Base-by-base conservation (phyloP, 2,797 vertebrate species). In the Ctenopoma kingsleyae region DNA sequence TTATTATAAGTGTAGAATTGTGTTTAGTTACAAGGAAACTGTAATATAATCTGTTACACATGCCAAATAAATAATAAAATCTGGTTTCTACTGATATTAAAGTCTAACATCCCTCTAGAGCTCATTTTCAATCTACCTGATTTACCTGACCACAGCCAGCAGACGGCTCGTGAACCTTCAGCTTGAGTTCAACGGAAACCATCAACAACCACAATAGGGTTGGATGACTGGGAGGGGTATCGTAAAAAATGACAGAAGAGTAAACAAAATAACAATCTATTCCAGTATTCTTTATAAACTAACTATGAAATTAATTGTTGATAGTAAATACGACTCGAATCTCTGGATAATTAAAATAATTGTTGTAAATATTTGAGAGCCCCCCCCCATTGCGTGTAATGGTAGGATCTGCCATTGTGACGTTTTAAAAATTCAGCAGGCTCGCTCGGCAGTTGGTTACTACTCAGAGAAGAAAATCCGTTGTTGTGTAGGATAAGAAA, bases 361-460 rank as follows among this genome's bases (percentile, higher is more conserved):
- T 13, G 4, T 48, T 46, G 11, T 23, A 9, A 2, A 19, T 43
- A n/a, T 69, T 27, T 13, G 0, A 6, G 0, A 4, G 6, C 52
- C 65, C 67, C 30, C 67, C 30, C 76, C 61, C 27, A 1, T 50
- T n/a, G 40, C 0, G 0, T 0, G 0, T 17, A 82, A 71, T 95
- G 92, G 93, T 92, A 89, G 17, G 51, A 6, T 74, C 93, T 19
- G 20, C 64, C 76, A 81, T 88, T 87, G 91, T 94, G 93, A 92
- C 93, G 94, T 91, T 84, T 85, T 79, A 86, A 90, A 89, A 89
- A 87, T 86, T 91, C 85, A 89, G 88, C 72, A 91, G 83, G 76
- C 83, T 85, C 78, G 75, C 52, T 89, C 68, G 79, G 78, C 89
- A 82, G 83, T 92, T 92, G 89, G 88, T 85, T 46, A 60, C 82